Evolutionary conservation across 2,888 invertebrate genomes (phyloP), one percentile per base, ranked within the genome.

Genomic region (Netelia fuscicornis): DNA sequence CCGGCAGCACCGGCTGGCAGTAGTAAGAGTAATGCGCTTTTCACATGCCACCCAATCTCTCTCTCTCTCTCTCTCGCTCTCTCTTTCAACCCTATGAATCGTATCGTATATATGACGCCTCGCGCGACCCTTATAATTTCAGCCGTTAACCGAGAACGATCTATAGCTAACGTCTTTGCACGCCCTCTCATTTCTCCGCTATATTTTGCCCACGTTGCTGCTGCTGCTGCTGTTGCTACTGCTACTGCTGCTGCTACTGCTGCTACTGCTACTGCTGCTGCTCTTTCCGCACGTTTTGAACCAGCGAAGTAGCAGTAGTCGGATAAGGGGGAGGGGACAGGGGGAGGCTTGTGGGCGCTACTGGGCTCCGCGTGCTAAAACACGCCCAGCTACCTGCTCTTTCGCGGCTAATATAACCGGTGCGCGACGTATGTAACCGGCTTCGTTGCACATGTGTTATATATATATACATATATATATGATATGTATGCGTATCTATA

Each of bases 21-120:
- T 80, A 86, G 83, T 87, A 88, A 90, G 90, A 90, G 89, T 90
- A 90, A 90, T 90, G 90, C 86, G 86, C 86, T 87, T 88, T 88
- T 88, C 89, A 89, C 90, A 90, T 90, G 90, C 90, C 86, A 91
- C 86, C 87, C 86, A 86, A 88, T 58, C 60, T n/a, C 30, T 13
- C 60, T 20, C 60, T 17, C 25, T 62, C 60, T 25, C 71, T 71
- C 70, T 68, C 79, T 42, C n/a, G n/a, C n/a, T n/a, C n/a, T n/a
- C n/a, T n/a, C n/a, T n/a, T 58, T 6, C 30, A 10, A 25, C 30
- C 62, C 76, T 44, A 25, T 44, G 86, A 87, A 87, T 86, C 87
- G 87, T 86, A 74, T 77, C 81, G 2, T 65, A 56, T 65, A 67
- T 79, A 83, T 64, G 86, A 85, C 84, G 76, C 79, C 78, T 82